A percentile compares a stretch with the other conserved stretches of the same genome.
Conservation (phyloP, 2,797 vertebrate species). For the Sebastolobus alascanus region DNA sequence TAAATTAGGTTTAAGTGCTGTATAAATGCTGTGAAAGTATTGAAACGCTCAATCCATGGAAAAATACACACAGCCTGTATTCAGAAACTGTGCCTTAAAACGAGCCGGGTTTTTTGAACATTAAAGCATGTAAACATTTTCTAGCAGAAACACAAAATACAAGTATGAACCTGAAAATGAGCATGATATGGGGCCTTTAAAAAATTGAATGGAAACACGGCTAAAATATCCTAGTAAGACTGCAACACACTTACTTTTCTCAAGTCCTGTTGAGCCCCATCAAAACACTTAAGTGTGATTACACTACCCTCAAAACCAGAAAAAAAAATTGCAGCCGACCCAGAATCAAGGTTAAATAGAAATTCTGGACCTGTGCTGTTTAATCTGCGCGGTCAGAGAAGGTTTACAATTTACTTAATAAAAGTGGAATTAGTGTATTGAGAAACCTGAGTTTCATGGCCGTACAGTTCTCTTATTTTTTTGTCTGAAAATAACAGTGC, state of each 20-base stretch:
- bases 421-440: not conserved
- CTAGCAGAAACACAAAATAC: no score
- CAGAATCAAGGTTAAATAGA: not conserved
- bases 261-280: not conserved
- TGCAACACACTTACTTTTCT: not conserved
- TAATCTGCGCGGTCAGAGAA: not conserved
- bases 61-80: not conserved
- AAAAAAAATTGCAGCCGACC: not conserved
- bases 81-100: not conserved
- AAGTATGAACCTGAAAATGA: no score
- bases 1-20: not conserved
- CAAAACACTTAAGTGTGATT: not conserved
- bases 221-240: not conserved
- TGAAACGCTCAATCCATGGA: not conserved
- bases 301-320: not conserved
- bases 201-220: no score
- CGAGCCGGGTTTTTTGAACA: no score
- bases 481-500: slow-evolving; percentile 8
- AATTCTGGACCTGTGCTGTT: not conserved
- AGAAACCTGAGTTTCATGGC: not conserved
- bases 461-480: not conserved
- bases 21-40: not conserved
- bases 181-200: no score
- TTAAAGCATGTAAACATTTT: no score
- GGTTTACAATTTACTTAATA: not conserved